Percentiles rank a stretch among this genome's conserved stretches.
phyloP scores from a whole-genome alignment of 2,113 vertebrate species.

The Prionailurus viverrinus region DNA sequence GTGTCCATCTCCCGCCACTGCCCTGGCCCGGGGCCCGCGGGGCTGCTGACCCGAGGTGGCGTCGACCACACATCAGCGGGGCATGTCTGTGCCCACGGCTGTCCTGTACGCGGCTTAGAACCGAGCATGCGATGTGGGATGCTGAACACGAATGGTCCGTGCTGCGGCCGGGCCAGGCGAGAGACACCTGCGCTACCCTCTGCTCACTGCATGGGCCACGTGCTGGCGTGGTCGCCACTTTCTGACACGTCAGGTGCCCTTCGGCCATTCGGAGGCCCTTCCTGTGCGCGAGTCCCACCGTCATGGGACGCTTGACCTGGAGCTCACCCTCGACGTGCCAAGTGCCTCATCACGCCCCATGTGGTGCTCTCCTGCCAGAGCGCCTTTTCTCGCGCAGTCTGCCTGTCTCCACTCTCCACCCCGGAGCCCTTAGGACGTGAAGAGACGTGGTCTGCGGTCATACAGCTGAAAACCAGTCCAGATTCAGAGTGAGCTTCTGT shows the following conservation, averaged over 20 bases:
- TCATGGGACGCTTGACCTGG: no score
- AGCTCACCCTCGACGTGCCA: neutral
- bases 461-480: neutral
- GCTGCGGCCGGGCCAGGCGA: neutral
- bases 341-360: rapidly evolving
- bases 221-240: rapidly evolving
- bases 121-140: neutral
- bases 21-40: rapidly evolving
- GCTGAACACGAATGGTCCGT: rapidly evolving
- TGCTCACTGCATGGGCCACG: rapidly evolving
- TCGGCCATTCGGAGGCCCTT: neutral
- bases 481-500: neutral
- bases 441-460: neutral
- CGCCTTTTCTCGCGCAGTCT: rapidly evolving
- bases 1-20: no score
- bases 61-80: rapidly evolving
- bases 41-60: rapidly evolving
- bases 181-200: neutral
- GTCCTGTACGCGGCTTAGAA: neutral
- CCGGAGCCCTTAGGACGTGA: neutral
- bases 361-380: neutral
- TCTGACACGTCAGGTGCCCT: no score
- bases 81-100: neutral
- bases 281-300: neutral
- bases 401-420: neutral